These are phyloP conservation scores for Xerus inauris DNA, from an alignment of 2,113 vertebrate species.

Conservation along the genomic window DNA sequence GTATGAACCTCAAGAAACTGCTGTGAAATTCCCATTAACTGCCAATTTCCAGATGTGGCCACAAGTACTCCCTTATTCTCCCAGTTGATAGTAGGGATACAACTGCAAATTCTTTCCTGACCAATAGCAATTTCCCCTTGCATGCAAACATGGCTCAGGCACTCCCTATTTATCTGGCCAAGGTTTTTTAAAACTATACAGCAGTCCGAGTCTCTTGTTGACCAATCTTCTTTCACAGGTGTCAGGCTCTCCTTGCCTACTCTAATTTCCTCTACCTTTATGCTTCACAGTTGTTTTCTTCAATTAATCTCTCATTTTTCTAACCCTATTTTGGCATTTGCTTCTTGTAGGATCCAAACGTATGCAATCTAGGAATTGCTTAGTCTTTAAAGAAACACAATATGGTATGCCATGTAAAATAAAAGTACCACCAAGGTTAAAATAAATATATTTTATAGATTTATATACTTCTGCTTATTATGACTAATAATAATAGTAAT, in stretches of 20 bases:
- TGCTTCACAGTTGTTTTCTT: not conserved
- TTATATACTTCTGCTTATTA: not conserved
- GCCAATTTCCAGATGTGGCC: not conserved
- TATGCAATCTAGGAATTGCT: not conserved
- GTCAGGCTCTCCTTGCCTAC: not conserved
- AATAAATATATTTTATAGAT: constrained; percentile 13
- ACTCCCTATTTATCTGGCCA: not conserved
- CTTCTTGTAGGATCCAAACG: not conserved
- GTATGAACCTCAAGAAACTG: not conserved
- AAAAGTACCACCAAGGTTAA: not conserved
- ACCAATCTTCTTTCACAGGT: not conserved
- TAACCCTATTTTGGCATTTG: not conserved
- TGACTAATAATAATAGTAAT: not conserved
- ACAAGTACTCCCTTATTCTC: not conserved
- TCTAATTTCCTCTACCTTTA: not conserved
- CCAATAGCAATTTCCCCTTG: not conserved
- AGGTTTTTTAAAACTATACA: not conserved
- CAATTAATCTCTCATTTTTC: not conserved
- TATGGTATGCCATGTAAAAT: not conserved
- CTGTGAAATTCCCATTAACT: not conserved
- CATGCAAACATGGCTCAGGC: not conserved
- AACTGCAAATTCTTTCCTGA: not conserved
- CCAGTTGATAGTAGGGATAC: not conserved
- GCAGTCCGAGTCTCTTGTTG: not conserved
- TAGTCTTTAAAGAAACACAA: not conserved